Evolutionary conservation across 1,140 invertebrate species (phyloP), one percentile per base, ranked within the genome.

Genomic region (Solenopsis invicta): DNA sequence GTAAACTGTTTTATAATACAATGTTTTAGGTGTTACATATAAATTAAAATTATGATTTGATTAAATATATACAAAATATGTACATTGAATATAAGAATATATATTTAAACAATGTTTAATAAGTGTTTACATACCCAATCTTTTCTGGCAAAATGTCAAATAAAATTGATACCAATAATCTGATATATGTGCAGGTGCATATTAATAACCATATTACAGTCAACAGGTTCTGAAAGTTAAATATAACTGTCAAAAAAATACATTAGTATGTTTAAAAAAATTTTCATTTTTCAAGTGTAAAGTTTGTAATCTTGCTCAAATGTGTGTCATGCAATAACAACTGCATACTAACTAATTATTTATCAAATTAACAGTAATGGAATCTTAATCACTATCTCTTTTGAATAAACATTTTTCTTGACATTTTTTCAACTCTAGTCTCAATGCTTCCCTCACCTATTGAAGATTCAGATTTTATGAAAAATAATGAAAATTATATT

Each of bases 171-270:
- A 98, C 97, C 66, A 99, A 96, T 0, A 98, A 97, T 92, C 99
- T 96, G n/a, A 99, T 96, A 94, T 99, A 99, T 0, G 99, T 97
- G 96, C 99, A 99, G 0, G 99, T 99, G 95, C 99, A 99, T 93
- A 99, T 99, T 85, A 99, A 93, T 34, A 99, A 95, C 52, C 99
- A 94, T 86, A 99, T 97, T 34, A 99, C 99, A 41, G 98, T 98
- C 89, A 99, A 94, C 56, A 99, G 95, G 96, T 99, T 99, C 98
- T 99, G 99, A 93, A 99, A 99, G 96, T 99, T 99, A 95, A 99
- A 99, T 91, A 99, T 96, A 74, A 99, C 99, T 99, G 96, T 96
- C 96, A 92, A 94, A 52, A 67, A 56, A 77, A 6, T 61, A 61
- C 13, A 16, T 84, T 84, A 84, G n/a, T 84, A 75, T n/a, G 6